Percentiles rank a stretch among this genome's conserved stretches.
Evolutionary conservation across 2,888 invertebrate species (phyloP).

Genomic region (Adineta ricciae): DNA sequence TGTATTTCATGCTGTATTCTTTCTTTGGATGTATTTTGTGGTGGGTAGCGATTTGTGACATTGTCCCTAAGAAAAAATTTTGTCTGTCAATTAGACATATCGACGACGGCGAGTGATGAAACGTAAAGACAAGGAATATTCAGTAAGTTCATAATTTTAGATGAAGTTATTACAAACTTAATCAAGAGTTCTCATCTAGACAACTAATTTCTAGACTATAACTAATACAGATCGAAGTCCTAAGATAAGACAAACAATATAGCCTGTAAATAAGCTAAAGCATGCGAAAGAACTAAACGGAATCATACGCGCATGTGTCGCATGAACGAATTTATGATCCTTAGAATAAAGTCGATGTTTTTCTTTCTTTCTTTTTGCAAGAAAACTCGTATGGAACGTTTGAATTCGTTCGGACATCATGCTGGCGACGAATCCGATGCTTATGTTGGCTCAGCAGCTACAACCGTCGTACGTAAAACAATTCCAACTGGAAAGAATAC

Average conservation of each 20-base stretch:
- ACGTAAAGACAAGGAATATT: slow-evolving; percentile 39
- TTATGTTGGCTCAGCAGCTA: neutral
- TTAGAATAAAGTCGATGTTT: neutral
- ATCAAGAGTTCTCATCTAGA: neutral
- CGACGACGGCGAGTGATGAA: slow-evolving; percentile 39
- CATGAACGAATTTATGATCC: neutral
- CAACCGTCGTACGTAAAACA: neutral
- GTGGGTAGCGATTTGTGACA: slow-evolving; percentile 38
- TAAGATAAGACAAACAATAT: neutral
- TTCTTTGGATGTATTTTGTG: slow-evolving; percentile 42
- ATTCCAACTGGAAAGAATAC: too few species aligned
- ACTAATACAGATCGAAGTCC: neutral
- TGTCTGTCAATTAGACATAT: slow-evolving; percentile 37
- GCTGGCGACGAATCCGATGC: neutral
- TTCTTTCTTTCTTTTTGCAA: neutral
- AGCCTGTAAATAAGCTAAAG: neutral
- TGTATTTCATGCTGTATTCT: slow-evolving; percentile 43
- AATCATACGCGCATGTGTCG: neutral
- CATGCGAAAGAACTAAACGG: neutral
- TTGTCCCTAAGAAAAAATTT: too few species aligned
- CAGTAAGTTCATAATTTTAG: slow-evolving; percentile 35
- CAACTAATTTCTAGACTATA: neutral
- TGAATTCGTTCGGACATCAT: neutral
- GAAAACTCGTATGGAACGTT: neutral
- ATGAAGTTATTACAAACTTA: neutral